Base-by-base conservation (phyloP, 2,888 invertebrate genomes). In the Carcina quercana region DNA sequence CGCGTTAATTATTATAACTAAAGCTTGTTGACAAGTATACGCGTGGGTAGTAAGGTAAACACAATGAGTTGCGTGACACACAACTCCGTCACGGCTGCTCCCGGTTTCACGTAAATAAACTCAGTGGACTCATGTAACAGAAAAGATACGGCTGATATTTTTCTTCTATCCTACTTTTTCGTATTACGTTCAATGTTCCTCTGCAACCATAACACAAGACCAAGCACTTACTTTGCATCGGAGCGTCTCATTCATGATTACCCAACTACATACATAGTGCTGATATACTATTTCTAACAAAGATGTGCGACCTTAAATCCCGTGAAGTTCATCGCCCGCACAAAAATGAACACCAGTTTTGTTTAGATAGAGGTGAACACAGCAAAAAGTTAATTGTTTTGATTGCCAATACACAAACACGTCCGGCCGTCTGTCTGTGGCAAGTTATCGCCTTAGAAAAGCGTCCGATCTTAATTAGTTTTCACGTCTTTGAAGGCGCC, bases 391-490 rank as follows among this genome's bases (percentile, higher is more conserved):
- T 79, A 79, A 80, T 82, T 82, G 82, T 82, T 83, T 83, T 75
- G 78, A 78, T 75, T 71, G 78, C 74, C 70, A 74, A 73, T 75
- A 76, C 69, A 76, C 68, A 73, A 72, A 75, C 69, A 72, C 64
- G 70, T 66, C 69, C 62, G 66, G 56, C 55, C 64, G 67, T 68
- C 71, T 63, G 73, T 72, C 73, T 62, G 63, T 47, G 51, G 60
- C 64, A 60, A 78, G 70, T 79, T 83, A 83, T 83, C 83, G 76
- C 67, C 65, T 59, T 71, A 76, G 82, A 75, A 80, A 80, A 82
- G 72, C 76, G 63, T 60, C 69, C 72, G 80, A 83, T 83, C 83
- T 82, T 83, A 83, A 83, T 83, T 83, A 83, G 78, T 80, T 83
- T 79, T 82, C 78, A 79, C 76, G 69, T 79, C 71, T 79, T 74